These are phyloP conservation scores for Archips crataeganus DNA, from an alignment of 2,888 invertebrate species.

Conservation along the genomic window DNA sequence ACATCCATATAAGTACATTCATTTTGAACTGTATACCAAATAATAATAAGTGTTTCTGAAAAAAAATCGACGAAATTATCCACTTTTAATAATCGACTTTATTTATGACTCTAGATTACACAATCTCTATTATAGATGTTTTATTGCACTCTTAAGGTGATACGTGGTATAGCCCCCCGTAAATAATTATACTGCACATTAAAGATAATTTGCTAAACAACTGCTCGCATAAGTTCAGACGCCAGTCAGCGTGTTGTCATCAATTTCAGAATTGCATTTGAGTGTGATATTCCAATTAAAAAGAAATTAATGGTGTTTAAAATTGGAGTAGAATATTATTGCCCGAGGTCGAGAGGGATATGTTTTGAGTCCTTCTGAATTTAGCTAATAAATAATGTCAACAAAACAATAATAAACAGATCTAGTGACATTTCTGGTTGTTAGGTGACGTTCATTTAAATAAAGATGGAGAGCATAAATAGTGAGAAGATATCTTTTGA, in stretches of 20 bases:
- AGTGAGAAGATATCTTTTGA: not conserved
- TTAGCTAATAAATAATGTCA: no score
- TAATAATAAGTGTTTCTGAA: not conserved
- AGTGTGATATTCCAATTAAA: not conserved
- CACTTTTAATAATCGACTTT: not conserved
- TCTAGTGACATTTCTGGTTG: no score
- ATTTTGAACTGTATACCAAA: not conserved
- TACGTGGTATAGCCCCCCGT: not conserved
- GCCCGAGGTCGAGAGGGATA: no score
- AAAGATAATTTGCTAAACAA: not conserved
- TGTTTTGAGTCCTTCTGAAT: no score
- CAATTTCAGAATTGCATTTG: not conserved
- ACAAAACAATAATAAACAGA: no score
- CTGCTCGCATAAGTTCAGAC: not conserved
- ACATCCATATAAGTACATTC: not conserved
- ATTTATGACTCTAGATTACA: not conserved
- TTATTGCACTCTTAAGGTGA: slow-evolving; percentile 6
- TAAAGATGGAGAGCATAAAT: not conserved
- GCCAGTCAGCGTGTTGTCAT: not conserved
- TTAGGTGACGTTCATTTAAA: not conserved
- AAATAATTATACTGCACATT: slow-evolving; percentile 6
- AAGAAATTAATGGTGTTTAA: not conserved
- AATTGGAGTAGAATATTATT: not conserved
- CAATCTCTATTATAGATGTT: not conserved
- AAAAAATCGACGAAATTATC: not conserved